phyloP scores from a whole-genome alignment of 2,888 invertebrate species.

The Caenorhabditis imperialis region DNA sequence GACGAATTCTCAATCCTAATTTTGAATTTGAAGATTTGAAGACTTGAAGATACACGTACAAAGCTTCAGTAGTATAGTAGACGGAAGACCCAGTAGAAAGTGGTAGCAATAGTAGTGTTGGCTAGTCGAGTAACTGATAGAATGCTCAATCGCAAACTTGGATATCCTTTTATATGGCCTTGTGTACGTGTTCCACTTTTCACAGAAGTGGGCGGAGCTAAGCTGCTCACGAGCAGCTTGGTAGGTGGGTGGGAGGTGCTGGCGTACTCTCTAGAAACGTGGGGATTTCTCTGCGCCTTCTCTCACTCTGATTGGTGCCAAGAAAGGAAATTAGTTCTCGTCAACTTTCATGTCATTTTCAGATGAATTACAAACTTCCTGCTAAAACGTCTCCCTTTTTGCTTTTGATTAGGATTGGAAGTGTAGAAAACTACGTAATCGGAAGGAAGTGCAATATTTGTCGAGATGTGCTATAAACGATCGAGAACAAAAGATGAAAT shows the following conservation, averaged over 20 bases:
- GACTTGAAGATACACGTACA: too few species aligned
- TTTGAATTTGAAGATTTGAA: conserved; percentile 2
- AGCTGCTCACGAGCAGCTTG: neutral
- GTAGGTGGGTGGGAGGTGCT: conserved; percentile 34
- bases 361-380: conserved; percentile 8
- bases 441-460: too few species aligned
- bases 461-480: too few species aligned
- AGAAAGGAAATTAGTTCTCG: conserved; percentile 31
- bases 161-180: conserved; percentile 30
- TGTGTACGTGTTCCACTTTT: conserved; percentile 42
- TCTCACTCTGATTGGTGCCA: neutral
- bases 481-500: neutral
- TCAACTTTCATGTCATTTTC: conserved; percentile 24
- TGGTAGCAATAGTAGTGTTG: too few species aligned
- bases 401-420: neutral
- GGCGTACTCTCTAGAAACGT: conserved; percentile 15
- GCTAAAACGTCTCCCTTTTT: too few species aligned
- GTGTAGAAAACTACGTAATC: neutral
- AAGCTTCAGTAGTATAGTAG: too few species aligned
- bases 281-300: neutral
- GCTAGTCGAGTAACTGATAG: neutral
- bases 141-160: conserved; percentile 2
- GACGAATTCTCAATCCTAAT: conserved; percentile 5
- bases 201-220: conserved; percentile 34
- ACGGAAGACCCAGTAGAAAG: too few species aligned